Evolutionary conservation across 1,140 invertebrate genomes (phyloP).

Genomic region (Cydia pomonella): DNA sequence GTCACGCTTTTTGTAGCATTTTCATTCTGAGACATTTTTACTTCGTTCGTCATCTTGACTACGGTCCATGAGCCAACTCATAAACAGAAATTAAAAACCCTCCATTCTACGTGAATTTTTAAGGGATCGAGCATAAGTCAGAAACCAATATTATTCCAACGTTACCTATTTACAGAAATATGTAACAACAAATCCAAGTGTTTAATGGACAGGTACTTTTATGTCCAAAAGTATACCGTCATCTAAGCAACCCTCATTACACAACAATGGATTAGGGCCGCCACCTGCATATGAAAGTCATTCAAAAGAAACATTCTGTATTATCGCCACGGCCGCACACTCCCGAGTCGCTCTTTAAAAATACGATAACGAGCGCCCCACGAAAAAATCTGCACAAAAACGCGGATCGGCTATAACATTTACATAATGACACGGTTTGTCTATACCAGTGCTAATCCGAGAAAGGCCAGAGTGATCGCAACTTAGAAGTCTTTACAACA

Average conservation of each 20-base stretch:
- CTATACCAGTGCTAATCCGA: background rate
- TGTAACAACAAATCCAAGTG: too few species aligned
- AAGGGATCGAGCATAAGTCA: too few species aligned
- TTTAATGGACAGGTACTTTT: too few species aligned
- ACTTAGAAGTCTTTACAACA: background rate
- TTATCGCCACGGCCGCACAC: conserved; percentile 14
- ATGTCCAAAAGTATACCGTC: background rate
- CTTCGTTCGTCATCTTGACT: too few species aligned
- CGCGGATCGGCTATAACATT: conserved; percentile 15
- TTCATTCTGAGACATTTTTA: too few species aligned
- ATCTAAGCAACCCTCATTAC: background rate
- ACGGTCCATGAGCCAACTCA: too few species aligned
- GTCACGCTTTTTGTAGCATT: too few species aligned
- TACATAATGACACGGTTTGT: conserved; percentile 22
- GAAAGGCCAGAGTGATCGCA: background rate
- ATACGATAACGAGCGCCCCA: conserved; percentile 15
- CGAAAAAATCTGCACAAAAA: conserved; percentile 21
- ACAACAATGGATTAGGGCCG: conserved; percentile 56
- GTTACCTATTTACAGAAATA: too few species aligned
- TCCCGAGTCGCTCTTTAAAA: conserved; percentile 15
- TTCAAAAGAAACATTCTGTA: conserved; percentile 21
- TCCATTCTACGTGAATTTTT: too few species aligned
- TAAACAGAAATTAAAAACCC: too few species aligned
- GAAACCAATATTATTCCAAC: too few species aligned
- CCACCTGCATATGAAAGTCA: conserved; percentile 81